These are phyloP conservation scores for Rapana venosa DNA, from an alignment of 2,888 invertebrate genomes.

Conservation along the genomic window DNA sequence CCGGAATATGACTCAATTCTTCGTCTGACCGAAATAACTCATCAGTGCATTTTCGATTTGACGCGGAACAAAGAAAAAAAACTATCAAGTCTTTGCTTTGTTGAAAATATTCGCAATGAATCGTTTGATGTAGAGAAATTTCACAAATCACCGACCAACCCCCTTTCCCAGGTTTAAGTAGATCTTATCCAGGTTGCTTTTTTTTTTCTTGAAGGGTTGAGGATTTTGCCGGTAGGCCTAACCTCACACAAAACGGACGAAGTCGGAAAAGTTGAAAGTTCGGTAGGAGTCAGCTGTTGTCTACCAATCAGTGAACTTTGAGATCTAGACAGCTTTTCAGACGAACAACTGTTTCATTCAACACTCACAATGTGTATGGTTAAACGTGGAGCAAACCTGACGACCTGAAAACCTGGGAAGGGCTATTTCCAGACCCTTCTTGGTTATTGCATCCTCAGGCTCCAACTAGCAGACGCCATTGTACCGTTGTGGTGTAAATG, in stretches of 20 bases:
- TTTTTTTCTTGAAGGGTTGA: not conserved
- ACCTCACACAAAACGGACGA: not conserved
- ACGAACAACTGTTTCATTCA: not conserved
- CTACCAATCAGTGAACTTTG: not conserved
- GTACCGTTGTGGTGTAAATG: constrained; percentile 39
- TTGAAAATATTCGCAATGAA: too few relatives aligned
- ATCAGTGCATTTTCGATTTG: not conserved
- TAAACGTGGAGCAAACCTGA: constrained; percentile 32
- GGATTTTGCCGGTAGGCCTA: not conserved
- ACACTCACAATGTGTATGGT: constrained; percentile 15
- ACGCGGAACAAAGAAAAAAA: not conserved
- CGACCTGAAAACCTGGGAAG: constrained; percentile 43
- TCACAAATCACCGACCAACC: not conserved
- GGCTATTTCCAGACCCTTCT: constrained; percentile 38
- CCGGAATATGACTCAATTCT: constrained; percentile 9
- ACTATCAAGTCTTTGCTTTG: not conserved
- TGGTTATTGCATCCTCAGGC: constrained; percentile 28
- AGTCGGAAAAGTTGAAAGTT: constrained; percentile 14
- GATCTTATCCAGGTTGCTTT: constrained; percentile 24
- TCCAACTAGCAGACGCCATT: constrained; percentile 43
- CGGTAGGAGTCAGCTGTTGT: constrained; percentile 13
- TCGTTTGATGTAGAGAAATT: not conserved
- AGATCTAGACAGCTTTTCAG: not conserved
- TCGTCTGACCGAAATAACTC: not conserved
- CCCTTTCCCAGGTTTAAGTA: constrained; percentile 41